Conservation (phyloP, 2,113 vertebrate species). For the Ciconia maguari region DNA sequence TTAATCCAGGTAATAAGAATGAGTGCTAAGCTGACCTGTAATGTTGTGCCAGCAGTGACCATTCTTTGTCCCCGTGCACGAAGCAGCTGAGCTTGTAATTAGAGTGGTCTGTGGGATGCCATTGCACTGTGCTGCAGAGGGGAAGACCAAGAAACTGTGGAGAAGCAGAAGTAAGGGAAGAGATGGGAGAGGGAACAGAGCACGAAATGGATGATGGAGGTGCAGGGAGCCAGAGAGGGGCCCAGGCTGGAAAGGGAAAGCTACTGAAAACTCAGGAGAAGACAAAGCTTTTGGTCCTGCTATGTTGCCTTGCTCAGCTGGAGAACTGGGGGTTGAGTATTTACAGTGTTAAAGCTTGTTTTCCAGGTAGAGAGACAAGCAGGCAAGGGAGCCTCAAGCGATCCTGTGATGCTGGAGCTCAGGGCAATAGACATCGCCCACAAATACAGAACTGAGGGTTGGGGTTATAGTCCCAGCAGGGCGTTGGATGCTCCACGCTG, state of each 20-base stretch:
- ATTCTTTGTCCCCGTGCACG: rapidly evolving
- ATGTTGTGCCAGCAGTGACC: neutral
- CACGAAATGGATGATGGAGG: neutral
- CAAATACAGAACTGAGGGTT: neutral
- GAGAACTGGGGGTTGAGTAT: neutral
- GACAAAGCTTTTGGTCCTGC: neutral
- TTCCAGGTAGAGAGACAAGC: neutral
- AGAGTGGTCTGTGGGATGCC: neutral
- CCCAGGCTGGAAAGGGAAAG: neutral
- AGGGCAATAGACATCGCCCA: neutral
- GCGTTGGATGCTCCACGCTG: neutral
- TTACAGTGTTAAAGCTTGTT: neutral
- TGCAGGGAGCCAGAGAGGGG: neutral
- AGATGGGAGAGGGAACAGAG: neutral
- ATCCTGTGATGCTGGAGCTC: neutral
- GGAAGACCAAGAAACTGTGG: neutral
- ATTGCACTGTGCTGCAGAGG: neutral
- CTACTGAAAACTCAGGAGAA: neutral
- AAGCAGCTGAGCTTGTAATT: neutral
- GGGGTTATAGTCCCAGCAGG: neutral
- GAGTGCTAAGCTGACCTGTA: neutral
- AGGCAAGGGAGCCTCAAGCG: neutral
- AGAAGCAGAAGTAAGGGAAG: neutral
- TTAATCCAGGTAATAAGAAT: neutral
- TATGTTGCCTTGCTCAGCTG: neutral